Evolutionary conservation across 1,140 invertebrate species (phyloP).

Genomic region (Tribolium madens): DNA sequence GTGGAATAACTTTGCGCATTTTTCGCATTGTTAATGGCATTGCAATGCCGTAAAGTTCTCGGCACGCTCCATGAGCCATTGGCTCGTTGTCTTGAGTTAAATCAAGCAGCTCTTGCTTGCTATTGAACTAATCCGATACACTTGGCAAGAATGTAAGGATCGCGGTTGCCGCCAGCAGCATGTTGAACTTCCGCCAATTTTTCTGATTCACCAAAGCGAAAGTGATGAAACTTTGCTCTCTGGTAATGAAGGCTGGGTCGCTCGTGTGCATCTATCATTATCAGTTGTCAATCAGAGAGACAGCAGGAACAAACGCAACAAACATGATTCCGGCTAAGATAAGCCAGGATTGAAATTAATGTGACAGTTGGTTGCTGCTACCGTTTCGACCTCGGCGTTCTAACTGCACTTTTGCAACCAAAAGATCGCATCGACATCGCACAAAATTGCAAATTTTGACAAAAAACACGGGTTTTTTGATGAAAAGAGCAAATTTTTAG

Average conservation of each 20-base stretch:
- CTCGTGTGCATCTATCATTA: conserved; percentile 33
- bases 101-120: conserved; percentile 36
- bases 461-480: too few relatives aligned
- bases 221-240: too few relatives aligned
- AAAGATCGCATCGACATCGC: too few relatives aligned
- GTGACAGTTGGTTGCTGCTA: conserved; percentile 40
- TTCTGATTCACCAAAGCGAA: neutral
- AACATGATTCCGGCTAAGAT: conserved; percentile 8
- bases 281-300: conserved; percentile 40
- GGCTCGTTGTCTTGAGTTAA: conserved; percentile 37
- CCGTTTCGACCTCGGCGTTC: conserved; percentile 7
- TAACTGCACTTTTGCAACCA: neutral
- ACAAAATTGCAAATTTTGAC: too few relatives aligned
- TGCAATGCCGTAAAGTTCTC: conserved; percentile 14
- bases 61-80: conserved; percentile 26
- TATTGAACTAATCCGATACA: conserved; percentile 37
- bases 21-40: neutral
- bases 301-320: conserved; percentile 29
- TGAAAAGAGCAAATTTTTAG: too few relatives aligned
- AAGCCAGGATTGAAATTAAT: conserved; percentile 38
- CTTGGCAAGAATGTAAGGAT: conserved; percentile 32
- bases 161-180: conserved; percentile 12
- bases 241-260: too few relatives aligned
- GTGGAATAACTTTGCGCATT: neutral
- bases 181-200: neutral